Percentiles rank a stretch among this genome's conserved stretches.
These are phyloP conservation scores for Suncus etruscus DNA, from an alignment of 2,113 vertebrate species.

Conservation along the genomic window DNA sequence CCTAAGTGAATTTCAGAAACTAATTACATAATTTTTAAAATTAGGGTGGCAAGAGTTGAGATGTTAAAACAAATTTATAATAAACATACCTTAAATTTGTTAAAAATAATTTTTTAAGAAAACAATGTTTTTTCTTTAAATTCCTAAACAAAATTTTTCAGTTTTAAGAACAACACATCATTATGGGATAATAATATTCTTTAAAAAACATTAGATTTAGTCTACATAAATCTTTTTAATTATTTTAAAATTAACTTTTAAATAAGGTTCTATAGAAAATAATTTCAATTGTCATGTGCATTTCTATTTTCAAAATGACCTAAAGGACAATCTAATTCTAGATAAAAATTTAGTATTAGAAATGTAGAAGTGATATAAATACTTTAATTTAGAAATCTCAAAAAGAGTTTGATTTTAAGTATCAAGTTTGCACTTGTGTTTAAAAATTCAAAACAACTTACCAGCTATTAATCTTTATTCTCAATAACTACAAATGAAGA, in stretches of 20 bases:
- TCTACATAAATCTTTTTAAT: conserved; percentile 68
- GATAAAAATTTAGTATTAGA: conserved; percentile 70
- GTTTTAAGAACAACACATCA: background rate
- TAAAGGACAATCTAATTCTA: conserved; percentile 69
- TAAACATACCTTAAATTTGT: conserved; percentile 20
- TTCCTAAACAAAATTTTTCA: conserved; percentile 13
- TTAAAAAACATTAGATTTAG: conserved; percentile 66
- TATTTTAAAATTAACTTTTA: background rate
- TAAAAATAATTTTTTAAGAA: background rate
- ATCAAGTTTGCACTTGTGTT: background rate
- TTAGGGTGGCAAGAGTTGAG: background rate
- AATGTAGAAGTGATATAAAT: conserved; percentile 59
- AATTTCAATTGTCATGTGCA: conserved; percentile 53
- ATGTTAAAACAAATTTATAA: background rate
- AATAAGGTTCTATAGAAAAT: conserved; percentile 55
- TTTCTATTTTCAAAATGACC: conserved; percentile 70
- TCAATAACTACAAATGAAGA: background rate
- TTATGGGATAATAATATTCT: background rate
- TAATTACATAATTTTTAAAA: conserved; percentile 29
- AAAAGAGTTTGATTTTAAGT: background rate
- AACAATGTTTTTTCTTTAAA: background rate
- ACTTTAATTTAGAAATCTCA: conserved; percentile 63
- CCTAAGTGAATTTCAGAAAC: background rate
- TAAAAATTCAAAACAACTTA: background rate
- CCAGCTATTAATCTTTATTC: background rate